Conservation (phyloP, 2,113 vertebrate genomes). For the Forbesichthys agassizii region DNA sequence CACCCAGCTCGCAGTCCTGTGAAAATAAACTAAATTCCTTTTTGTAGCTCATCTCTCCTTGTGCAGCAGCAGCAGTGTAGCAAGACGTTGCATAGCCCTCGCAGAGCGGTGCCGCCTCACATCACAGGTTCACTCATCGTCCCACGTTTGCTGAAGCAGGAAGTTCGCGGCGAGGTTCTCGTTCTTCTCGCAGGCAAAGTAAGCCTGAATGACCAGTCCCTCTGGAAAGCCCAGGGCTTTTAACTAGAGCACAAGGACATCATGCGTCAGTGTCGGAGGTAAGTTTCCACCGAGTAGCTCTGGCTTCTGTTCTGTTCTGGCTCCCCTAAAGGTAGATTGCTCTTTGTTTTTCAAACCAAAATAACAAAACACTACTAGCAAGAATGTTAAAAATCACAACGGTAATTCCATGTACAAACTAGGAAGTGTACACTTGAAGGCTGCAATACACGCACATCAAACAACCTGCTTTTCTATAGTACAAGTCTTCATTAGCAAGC, state of each 20-base stretch:
- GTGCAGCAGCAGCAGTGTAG: not conserved
- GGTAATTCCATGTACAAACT: too few species aligned
- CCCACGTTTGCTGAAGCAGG: conserved; percentile 80
- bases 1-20: conserved; percentile 3
- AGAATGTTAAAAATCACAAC: too few species aligned
- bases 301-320: too few species aligned
- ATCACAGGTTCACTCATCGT: conserved; percentile 70
- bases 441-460: too few species aligned
- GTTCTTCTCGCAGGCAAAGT: conserved; percentile 81
- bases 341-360: too few species aligned
- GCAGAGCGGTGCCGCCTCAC: conserved; percentile 9
- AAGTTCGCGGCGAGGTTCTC: conserved; percentile 81
- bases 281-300: too few species aligned
- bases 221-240: conserved; percentile 81
- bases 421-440: too few species aligned
- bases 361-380: too few species aligned
- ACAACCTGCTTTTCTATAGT: too few species aligned
- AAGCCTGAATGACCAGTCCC: conserved; percentile 80
- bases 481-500: too few species aligned
- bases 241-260: conserved; percentile 68
- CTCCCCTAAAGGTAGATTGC: too few species aligned
- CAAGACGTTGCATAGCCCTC: conserved; percentile 18
- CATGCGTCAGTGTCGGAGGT: not conserved
- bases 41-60: conserved; percentile 1
- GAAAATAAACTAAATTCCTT: conserved; percentile 14